phyloP scores from a whole-genome alignment of 2,797 vertebrate genomes.

The Tarsius wallacei region DNA sequence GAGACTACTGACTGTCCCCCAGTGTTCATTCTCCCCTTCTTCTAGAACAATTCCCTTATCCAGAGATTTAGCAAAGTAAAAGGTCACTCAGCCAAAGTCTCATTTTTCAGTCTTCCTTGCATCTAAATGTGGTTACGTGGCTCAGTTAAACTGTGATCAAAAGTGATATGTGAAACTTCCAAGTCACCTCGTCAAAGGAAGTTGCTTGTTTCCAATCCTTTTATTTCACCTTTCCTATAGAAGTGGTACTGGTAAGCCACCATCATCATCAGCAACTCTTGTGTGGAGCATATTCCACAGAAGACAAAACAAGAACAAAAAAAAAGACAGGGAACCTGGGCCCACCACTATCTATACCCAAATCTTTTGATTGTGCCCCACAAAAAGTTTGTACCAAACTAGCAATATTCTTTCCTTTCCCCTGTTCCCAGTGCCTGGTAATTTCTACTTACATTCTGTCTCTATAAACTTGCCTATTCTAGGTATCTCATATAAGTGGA shows the following conservation, averaged over 20 bases:
- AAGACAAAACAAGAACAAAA: background rate
- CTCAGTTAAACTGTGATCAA: background rate
- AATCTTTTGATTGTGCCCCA: background rate
- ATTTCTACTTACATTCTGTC: background rate
- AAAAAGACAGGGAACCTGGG: background rate
- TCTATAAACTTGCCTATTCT: background rate
- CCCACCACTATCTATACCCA: background rate
- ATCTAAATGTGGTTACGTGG: background rate
- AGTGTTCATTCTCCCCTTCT: background rate
- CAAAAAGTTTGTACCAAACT: background rate
- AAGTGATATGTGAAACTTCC: background rate
- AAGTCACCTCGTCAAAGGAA: background rate
- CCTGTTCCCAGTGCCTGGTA: background rate
- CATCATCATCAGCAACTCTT: background rate
- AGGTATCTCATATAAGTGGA: background rate
- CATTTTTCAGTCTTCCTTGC: background rate
- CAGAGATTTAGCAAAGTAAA: background rate
- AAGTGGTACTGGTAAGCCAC: background rate
- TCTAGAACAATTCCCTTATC: background rate
- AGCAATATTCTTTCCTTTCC: background rate
- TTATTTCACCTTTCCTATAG: background rate
- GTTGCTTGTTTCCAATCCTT: background rate
- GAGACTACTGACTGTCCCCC: background rate
- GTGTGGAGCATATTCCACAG: background rate
- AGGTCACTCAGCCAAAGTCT: background rate